These are phyloP conservation scores for Onychorhynchus coronatus DNA, from an alignment of 2,113 vertebrate genomes.

Conservation along the genomic window DNA sequence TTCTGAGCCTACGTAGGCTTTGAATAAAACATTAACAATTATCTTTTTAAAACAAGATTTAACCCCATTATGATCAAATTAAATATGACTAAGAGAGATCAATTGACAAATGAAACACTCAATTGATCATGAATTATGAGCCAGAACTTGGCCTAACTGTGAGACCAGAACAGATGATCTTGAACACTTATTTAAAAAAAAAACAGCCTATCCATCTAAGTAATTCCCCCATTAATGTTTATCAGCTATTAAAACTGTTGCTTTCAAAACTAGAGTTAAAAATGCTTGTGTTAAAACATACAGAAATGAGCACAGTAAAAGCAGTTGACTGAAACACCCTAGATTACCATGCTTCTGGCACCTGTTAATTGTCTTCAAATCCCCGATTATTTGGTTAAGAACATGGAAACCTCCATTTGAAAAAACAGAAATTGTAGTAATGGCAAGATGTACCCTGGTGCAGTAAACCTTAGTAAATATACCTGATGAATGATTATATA, in stretches of 20 bases:
- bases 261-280: neutral
- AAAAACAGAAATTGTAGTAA: neutral
- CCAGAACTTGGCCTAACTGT: slow-evolving; percentile 44
- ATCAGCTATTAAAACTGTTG: neutral
- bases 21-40: slow-evolving; percentile 81
- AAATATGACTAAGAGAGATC: slow-evolving; percentile 52
- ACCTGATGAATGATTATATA: neutral
- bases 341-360: neutral
- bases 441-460: neutral
- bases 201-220: neutral
- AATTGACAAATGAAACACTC: slow-evolving; percentile 65
- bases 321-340: slow-evolving; percentile 1
- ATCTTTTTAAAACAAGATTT: slow-evolving; percentile 70
- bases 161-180: slow-evolving; percentile 28
- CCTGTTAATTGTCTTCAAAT: neutral
- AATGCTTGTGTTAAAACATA: neutral
- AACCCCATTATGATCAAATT: slow-evolving; percentile 72
- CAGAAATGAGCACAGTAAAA: slow-evolving; percentile 36
- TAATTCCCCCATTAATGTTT: neutral
- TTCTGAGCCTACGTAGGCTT: slow-evolving; percentile 92
- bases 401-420: neutral
- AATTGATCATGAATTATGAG: slow-evolving; percentile 63
- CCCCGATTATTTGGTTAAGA: neutral
- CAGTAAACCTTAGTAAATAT: neutral
- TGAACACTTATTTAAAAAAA: neutral